A percentile compares a stretch with the other conserved stretches of the same genome.
Conservation (phyloP, 2,113 vertebrate species). For the Aegithalos caudatus region DNA sequence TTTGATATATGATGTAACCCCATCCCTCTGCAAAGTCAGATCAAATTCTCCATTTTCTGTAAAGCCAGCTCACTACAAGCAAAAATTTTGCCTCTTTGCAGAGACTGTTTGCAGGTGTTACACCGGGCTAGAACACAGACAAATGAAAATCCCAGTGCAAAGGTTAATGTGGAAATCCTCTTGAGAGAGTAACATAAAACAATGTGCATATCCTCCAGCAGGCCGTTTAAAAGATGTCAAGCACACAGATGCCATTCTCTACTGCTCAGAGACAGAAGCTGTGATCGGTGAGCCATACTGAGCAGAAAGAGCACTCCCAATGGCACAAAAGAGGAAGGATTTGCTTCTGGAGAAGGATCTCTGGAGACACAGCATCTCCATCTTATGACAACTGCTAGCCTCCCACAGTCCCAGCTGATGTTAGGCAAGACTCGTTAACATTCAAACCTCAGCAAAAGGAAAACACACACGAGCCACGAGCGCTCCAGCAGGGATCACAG, state of each 20-base stretch:
- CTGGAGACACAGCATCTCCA: not conserved
- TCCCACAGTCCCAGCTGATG: not conserved
- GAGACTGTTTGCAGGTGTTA: not conserved
- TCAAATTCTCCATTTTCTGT: not conserved
- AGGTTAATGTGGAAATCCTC: conserved; percentile 1
- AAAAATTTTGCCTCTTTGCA: not conserved
- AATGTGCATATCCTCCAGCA: not conserved
- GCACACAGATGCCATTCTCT: not conserved
- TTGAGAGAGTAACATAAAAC: not conserved
- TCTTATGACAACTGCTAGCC: not conserved
- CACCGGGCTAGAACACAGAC: not conserved
- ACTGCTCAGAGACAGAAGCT: not conserved
- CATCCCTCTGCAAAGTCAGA: not conserved
- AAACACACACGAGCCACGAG: not conserved
- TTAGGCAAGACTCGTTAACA: not conserved
- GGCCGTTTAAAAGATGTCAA: not conserved
- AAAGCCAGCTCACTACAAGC: not conserved
- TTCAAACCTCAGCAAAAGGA: not conserved
- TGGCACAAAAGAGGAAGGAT: not conserved
- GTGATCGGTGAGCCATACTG: not conserved
- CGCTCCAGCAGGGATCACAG: conserved; percentile 15
- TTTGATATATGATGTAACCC: not conserved
- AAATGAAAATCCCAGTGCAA: not conserved
- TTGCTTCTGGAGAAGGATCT: not conserved
- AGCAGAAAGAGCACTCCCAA: not conserved